Evolutionary conservation across 2,797 vertebrate species (phyloP), one percentile per base, ranked within the genome.

Genomic region (Synaphobranchus kaupii): DNA sequence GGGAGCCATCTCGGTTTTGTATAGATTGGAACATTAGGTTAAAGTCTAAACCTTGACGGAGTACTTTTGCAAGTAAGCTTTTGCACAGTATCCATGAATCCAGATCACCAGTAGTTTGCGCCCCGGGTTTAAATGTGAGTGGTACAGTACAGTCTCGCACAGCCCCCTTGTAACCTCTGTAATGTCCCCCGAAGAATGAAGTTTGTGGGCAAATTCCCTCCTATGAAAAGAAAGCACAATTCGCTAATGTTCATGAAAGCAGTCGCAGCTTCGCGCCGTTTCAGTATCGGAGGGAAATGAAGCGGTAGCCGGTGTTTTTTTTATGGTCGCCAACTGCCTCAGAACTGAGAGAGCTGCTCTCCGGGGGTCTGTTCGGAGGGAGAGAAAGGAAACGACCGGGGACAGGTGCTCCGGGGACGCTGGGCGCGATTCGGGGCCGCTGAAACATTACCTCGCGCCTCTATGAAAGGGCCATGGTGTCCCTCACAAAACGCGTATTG

Each of bases 381-480:
- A 87, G 88, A 28, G 28, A 20, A 34, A 92, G 92, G 92, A 93
- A 93, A 89, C 89, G 83, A 90, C 80, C 88, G 12, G 31, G 85
- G 91, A 92, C 90, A 89, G 89, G 66, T 81, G 22, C 82, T 86
- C 58, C 87, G 60, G 8, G 84, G 86, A 87, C 2, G 0, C 68
- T 76, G 83, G 88, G 85, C 82, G 83, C 1, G 52, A 85, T n/a
- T 86, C 80, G 68, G 84, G 78, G 83, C 84, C 15, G 66, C 89
- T 86, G 87, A 92, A 93, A 91, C 85, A 89, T 89, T 89, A 88
- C 87, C 88, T 89, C 28, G 44, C n/a, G n/a, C 76, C 84, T 90
- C 85, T 88, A 89, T 90, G 90, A 92, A 92, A 87, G 71, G 88
- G 83, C 76, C 84, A 44, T 86, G 58, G 82, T 90, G 86, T 25